Base-by-base conservation (phyloP, 2,888 invertebrate species). In the Morpho helenor region DNA sequence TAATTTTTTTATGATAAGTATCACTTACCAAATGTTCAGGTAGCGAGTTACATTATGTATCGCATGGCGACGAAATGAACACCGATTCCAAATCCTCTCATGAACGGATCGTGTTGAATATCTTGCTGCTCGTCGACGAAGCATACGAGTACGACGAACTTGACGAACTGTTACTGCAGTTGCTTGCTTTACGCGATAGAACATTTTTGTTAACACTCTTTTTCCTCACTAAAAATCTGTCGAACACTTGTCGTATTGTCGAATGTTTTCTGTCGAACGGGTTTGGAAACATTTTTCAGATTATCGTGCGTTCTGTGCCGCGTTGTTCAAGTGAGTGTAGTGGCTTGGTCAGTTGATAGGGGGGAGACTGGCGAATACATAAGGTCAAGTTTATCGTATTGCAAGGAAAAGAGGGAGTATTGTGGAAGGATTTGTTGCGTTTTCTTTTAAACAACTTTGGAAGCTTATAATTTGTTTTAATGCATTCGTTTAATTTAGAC, bases 231-330 rank as follows among this genome's bases (percentile, higher is more conserved):
- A 94, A 80, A 59, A 94, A 77, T 59, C 91, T 90, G 71, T 94
- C 94, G 68, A 94, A 78, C 68, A 94, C 91, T 78, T 94, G 94
- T 61, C 94, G 91, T 70, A 94, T 94, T 49, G 93, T 93, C 61
- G 93, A 93, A 80, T 94, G 94, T 74, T 94, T 94, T 75, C 94
- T 91, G 69, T 94, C 93, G 77, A 94, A 93, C 67, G 94, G 94
- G 76, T 94, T 94, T 23, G 94, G 94, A 80, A 92, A 94, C 94
- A 94, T 93, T 67, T 76, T 82, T 51, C 50, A 56, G 23, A 49
- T 41, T 57, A 47, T 62, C 80, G 79, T 77, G 76, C 76, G 77
- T 68, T 66, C 73, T 5, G 54, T 44, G 39, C 43, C 49, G 54
- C 61, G 55, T 49, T 52, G 56, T 42, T 45, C 10, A 39, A 57